phyloP scores from a whole-genome alignment of 2,888 invertebrate species.

The Notodonta dromedarius region DNA sequence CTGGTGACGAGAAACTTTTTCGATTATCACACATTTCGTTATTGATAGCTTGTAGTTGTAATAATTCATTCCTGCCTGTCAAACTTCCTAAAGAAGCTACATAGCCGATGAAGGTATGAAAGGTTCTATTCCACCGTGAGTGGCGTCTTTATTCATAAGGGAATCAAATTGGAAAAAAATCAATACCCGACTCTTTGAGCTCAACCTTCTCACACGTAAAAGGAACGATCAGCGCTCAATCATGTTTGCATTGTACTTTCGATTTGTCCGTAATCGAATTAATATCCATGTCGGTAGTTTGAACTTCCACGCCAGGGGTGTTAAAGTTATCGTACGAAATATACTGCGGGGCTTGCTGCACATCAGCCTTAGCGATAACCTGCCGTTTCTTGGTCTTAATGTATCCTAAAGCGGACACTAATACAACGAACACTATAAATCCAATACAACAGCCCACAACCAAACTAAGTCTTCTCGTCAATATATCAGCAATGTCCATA shows the following conservation, averaged over 20 bases:
- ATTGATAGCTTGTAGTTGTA: slow-evolving; percentile 68
- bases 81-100: slow-evolving; percentile 64
- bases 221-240: slow-evolving; percentile 44
- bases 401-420: slow-evolving; percentile 93
- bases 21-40: slow-evolving; percentile 72
- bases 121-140: slow-evolving; percentile 56
- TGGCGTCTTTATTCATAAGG: slow-evolving; percentile 59
- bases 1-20: slow-evolving; percentile 62
- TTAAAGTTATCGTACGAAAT: slow-evolving; percentile 87
- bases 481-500: slow-evolving; percentile 89
- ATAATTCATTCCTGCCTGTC: slow-evolving; percentile 69
- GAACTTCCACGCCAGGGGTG: slow-evolving; percentile 67
- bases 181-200: slow-evolving; percentile 45
- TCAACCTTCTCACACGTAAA: slow-evolving; percentile 36
- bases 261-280: slow-evolving; percentile 76
- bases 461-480: slow-evolving; percentile 92
- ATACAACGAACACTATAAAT: slow-evolving; percentile 92
- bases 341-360: slow-evolving; percentile 90
- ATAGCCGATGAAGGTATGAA: slow-evolving; percentile 60
- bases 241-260: slow-evolving; percentile 62
- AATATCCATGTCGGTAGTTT: slow-evolving; percentile 75
- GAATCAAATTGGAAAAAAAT: slow-evolving; percentile 55
- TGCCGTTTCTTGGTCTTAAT: slow-evolving; percentile 93
- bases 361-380: slow-evolving; percentile 88
- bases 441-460: slow-evolving; percentile 95